phyloP scores from a whole-genome alignment of 2,113 vertebrate species.

The Chitala chitala region DNA sequence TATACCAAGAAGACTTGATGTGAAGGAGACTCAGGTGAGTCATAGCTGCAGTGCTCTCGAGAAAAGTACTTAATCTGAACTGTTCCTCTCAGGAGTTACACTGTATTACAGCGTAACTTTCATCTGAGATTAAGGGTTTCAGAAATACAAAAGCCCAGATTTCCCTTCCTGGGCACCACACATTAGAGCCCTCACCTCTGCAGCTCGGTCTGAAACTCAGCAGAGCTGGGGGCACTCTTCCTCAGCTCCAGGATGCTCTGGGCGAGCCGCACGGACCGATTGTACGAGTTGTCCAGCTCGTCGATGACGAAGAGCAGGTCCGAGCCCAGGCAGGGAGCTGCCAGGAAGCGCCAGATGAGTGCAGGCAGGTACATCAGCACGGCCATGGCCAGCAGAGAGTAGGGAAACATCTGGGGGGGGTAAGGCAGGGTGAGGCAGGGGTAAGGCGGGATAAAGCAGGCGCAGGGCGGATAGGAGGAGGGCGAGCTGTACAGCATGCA shows the following conservation, averaged over 20 bases:
- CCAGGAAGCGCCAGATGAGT: slow-evolving; percentile 83
- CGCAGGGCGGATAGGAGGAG: background rate
- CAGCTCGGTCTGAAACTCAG: slow-evolving; percentile 80
- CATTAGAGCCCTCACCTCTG: slow-evolving; percentile 63
- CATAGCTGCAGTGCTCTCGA: background rate
- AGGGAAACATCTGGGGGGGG: slow-evolving; percentile 73
- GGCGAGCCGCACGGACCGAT: slow-evolving; percentile 86
- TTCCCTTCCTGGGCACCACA: background rate
- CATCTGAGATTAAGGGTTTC: background rate
- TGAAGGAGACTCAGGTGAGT: background rate
- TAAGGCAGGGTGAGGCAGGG: background rate
- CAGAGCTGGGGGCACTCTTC: slow-evolving; percentile 64
- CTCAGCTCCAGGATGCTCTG: slow-evolving; percentile 83
- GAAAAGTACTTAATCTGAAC: background rate
- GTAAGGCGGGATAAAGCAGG: too few species aligned
- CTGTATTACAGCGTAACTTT: too few species aligned
- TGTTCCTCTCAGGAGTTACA: too few species aligned
- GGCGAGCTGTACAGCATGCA: background rate
- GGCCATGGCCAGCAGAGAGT: slow-evolving; percentile 81
- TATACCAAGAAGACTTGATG: too few species aligned
- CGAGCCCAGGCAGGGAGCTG: slow-evolving; percentile 66
- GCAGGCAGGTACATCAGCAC: slow-evolving; percentile 85
- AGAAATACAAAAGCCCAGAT: background rate
- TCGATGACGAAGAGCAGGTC: slow-evolving; percentile 91
- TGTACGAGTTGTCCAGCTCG: slow-evolving; percentile 93